Base-by-base conservation (phyloP, 2,113 vertebrate species). In the Merops nubicus region DNA sequence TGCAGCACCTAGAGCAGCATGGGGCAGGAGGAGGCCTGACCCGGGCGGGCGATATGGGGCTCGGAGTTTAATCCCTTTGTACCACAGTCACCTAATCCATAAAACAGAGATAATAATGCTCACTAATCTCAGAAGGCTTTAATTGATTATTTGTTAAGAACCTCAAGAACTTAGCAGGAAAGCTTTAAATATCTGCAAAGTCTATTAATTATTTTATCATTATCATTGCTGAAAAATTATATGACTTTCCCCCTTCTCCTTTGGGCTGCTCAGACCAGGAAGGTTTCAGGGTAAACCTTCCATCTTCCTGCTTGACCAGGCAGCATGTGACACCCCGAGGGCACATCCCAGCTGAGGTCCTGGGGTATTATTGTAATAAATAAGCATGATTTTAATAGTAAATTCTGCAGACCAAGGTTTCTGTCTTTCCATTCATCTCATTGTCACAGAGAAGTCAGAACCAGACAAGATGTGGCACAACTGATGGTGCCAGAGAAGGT, bases 61-160 rank as follows among this genome's bases (percentile, higher is more conserved):
- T 94, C 78, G 45, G 74, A 69, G 63, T 57, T 69, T 88, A 76
- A 92, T 82, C 28, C 50, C 75, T 93, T 85, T 65, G 67, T 65
- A 40, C 67, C 78, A 85, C 94, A 48, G 57, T 65, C 82, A 82
- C 78, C 45, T 75, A 68, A 90, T 86, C 75, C 63, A 83, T 88
- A 85, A 73, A 85, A 40, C 40, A 62, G 53, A 45, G 31, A 74
- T 65, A 82, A 83, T 88, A 77, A 88, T 1, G 2, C 63, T 88
- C 29, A 5, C 82, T 90, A 73, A 88, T 83, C 88, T 91, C 72
- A 80, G 75, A 29, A 45, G 25, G 72, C 67, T 83, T 84, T 91
- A 96, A 95, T 7, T 88, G 88, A 91, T 95, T 93, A 88, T 93
- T 95, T 91, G 85, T 88, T 92, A 93, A 80, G 59, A 92, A 77